phyloP scores from a whole-genome alignment of 1,140 invertebrate genomes.

The Saccostrea glomerata region DNA sequence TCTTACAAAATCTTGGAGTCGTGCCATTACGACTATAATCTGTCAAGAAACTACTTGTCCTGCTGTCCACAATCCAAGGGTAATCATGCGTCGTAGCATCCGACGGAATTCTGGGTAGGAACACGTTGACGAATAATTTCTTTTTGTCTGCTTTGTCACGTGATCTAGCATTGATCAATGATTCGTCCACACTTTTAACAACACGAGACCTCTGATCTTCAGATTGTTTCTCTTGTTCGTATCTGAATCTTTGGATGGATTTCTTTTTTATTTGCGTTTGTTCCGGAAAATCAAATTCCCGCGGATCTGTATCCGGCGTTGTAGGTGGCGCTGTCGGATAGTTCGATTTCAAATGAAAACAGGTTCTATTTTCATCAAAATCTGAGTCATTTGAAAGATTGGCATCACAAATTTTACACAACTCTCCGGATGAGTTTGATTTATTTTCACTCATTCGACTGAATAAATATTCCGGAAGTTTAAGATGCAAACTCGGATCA shows the following conservation, averaged over 20 bases:
- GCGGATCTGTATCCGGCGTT: slow-evolving; percentile 46
- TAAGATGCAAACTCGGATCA: slow-evolving; percentile 4
- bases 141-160: slow-evolving; percentile 8
- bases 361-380: not conserved
- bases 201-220: slow-evolving; percentile 6
- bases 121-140: slow-evolving; percentile 38
- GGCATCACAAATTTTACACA: slow-evolving; percentile 9
- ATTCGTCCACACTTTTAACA: slow-evolving; percentile 33
- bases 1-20: not conserved
- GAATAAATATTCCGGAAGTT: slow-evolving; percentile 40
- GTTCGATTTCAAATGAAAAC: slow-evolving; percentile 1
- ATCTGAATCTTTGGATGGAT: not conserved
- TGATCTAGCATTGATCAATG: not conserved
- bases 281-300: slow-evolving; percentile 15
- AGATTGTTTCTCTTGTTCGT: slow-evolving; percentile 2
- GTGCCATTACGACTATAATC: not conserved
- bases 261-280: not conserved
- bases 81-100: not conserved
- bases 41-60: not conserved
- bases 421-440: slow-evolving; percentile 14
- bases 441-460: slow-evolving; percentile 13
- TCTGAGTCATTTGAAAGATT: not conserved
- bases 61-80: not conserved
- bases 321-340: slow-evolving; percentile 56
- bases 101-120: slow-evolving; percentile 11